Evolutionary conservation across 2,113 vertebrate species (phyloP).

Genomic region (Tupaia tana): DNA sequence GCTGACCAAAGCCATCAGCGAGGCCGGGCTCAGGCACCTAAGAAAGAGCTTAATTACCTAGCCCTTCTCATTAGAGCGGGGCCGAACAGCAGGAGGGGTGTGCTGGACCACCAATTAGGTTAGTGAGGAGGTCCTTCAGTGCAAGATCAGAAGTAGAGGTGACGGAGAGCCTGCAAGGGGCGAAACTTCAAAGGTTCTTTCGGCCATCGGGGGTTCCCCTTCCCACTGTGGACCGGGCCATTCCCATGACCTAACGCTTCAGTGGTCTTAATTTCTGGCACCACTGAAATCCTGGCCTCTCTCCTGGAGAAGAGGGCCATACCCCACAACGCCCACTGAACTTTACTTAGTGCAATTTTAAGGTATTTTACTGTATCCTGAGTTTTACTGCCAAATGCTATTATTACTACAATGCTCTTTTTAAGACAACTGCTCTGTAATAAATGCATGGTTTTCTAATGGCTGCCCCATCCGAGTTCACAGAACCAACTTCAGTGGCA

Average conservation of each 20-base stretch:
- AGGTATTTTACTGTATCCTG: not conserved
- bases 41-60: slow-evolving; percentile 68
- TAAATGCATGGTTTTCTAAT: not conserved
- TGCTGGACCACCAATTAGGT: slow-evolving; percentile 65
- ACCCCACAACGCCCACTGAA: not conserved
- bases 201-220: not conserved
- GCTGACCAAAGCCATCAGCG: slow-evolving; percentile 49
- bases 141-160: slow-evolving; percentile 61
- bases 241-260: slow-evolving; percentile 59
- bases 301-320: not conserved
- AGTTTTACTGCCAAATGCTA: not conserved
- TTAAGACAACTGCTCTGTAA: not conserved
- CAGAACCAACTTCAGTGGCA: not conserved
- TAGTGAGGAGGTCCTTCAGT: slow-evolving; percentile 42
- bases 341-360: not conserved
- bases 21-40: slow-evolving; percentile 27
- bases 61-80: slow-evolving; percentile 2
- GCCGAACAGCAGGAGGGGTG: slow-evolving; percentile 64
- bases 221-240: not conserved
- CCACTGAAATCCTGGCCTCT: not conserved
- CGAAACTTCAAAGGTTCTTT: slow-evolving; percentile 64
- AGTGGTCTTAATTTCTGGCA: slow-evolving; percentile 30
- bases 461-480: not conserved
- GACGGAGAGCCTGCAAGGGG: not conserved
- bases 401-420: slow-evolving; percentile 3